Evolutionary conservation across 2,113 vertebrate species (phyloP), one percentile per base, ranked within the genome.

Genomic region (Leptobrachium ailaonicum): DNA sequence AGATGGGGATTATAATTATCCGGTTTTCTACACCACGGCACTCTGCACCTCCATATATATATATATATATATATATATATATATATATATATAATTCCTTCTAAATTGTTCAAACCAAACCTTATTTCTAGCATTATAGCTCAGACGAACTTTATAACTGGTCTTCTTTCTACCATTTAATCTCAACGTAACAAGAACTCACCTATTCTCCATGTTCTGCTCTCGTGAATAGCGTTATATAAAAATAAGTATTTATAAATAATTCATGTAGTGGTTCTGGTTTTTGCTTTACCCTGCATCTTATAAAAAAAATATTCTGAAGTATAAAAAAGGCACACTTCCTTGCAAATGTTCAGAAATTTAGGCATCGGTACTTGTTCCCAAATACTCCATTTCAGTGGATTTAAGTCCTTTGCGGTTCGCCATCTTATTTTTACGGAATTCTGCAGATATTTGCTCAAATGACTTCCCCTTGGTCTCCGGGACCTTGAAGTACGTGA

Each of bases 401-500:
- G 85, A 80, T 75, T 83, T 89, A 14, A 84, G 43, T 0, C 14
- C 75, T 8, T n/a, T 10, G 0, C 2, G 11, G 0, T 62, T 71
- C 0, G 76, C 82, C 20, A 84, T 84, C n/a, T 74, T 89, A 71
- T 89, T 93, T 79, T 90, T 93, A 4, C 90, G 93, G 87, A 99
- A 99, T 58, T 89, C 88, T 0, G 93, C 93, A 0, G 95, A 85
- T 0, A 99, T 98, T 89, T 98, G 96, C 85, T 98, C 94, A 73
- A 97, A 97, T 0, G 91, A 93, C 83, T 97, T 98, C 0, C 96
- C 97, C 83, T 98, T 98, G 0, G 98, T 99, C 91, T 99, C 98
- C 0, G 97, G 98, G 11, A 98, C 95, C 83, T 95, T 96, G 43
- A 95, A 85, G 86, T 92, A 94, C 0, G 88, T 94, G 41, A 96